A percentile compares a stretch with the other conserved stretches of the same genome.
Conservation (phyloP, 1,140 invertebrate species). For the Drosophila repleta region DNA sequence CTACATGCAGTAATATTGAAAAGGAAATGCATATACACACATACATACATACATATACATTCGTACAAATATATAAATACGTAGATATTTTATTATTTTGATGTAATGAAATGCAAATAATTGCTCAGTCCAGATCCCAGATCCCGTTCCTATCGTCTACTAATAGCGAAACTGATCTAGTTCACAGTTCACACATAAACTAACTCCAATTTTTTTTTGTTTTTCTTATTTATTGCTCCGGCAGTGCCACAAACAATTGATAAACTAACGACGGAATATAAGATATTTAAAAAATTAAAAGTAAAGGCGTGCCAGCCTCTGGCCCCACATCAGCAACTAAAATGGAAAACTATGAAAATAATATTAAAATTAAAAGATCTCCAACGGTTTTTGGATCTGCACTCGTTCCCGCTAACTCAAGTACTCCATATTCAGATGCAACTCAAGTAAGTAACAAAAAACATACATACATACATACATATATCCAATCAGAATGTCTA, state of each 20-base stretch:
- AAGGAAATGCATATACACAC: background rate
- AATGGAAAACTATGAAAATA: constrained; percentile 44
- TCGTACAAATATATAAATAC: constrained; percentile 20
- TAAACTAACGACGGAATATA: constrained; percentile 9
- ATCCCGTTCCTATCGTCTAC: constrained; percentile 39
- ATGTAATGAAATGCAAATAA: constrained; percentile 42
- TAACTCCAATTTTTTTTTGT: background rate
- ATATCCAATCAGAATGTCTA: background rate
- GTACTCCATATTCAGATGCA: constrained; percentile 97
- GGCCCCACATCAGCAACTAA: constrained; percentile 13
- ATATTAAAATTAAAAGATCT: constrained; percentile 67
- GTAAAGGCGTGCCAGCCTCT: constrained; percentile 10
- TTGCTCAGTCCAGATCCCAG: constrained; percentile 47
- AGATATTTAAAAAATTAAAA: constrained; percentile 12
- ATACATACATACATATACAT: constrained; percentile 15
- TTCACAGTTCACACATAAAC: constrained; percentile 7
- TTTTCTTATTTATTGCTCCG: background rate
- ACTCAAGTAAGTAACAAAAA: constrained; percentile 90
- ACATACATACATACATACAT: background rate
- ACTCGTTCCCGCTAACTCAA: constrained; percentile 93
- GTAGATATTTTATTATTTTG: constrained; percentile 9
- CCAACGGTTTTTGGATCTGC: constrained; percentile 91
- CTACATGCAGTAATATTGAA: background rate
- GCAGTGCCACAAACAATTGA: background rate
- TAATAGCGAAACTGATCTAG: constrained; percentile 24